Base-by-base conservation (phyloP, 2,113 vertebrate species). In the Zosterops hypoxanthus region DNA sequence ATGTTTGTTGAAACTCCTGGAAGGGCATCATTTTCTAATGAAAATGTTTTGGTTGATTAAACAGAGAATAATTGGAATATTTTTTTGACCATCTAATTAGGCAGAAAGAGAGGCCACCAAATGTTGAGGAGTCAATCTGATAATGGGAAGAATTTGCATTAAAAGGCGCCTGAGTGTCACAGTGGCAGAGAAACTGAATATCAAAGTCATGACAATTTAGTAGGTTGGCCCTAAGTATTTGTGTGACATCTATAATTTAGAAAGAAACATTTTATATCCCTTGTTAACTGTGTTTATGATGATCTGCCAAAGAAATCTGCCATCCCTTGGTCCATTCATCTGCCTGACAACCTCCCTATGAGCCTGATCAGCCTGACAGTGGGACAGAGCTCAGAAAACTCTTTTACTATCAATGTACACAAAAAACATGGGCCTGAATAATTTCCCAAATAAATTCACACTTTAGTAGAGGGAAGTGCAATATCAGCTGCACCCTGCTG, bases 291-390 rank as follows among this genome's bases (percentile, higher is more conserved):
- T 24, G 44, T 85, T 92, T 71, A 53, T 57, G 41, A n/a, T 10
- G 17, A 49, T 90, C 76, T 90, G 11, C 71, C 90, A 25, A 92
- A 83, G 49, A 72, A 88, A 69, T 64, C 33, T 85, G 61, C 28
- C 52, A 59, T 59, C 7, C 68, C 14, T 63, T 52, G 52, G 34
- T 55, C 39, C 44, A 13, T 52, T 66, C 11, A 23, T 61, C 46
- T 80, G 17, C 9, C 49, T 72, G 57, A 34, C 44, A 47, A 5
- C 13, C 73, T 46, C 28, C 36, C 18, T 72, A 22, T 70, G n/a
- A 56, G 60, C 10, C 8, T 69, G 46, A 26, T 44, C 22, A 55
- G 20, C 6, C 8, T 81, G 52, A 22, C 28, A 50, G 31, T 7
- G 73, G 41, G 12, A 39, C 21, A 61, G 63, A 72, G 26, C 16